These are phyloP conservation scores for Drosophila murphyi DNA, from an alignment of 1,140 invertebrate genomes.

Conservation along the genomic window DNA sequence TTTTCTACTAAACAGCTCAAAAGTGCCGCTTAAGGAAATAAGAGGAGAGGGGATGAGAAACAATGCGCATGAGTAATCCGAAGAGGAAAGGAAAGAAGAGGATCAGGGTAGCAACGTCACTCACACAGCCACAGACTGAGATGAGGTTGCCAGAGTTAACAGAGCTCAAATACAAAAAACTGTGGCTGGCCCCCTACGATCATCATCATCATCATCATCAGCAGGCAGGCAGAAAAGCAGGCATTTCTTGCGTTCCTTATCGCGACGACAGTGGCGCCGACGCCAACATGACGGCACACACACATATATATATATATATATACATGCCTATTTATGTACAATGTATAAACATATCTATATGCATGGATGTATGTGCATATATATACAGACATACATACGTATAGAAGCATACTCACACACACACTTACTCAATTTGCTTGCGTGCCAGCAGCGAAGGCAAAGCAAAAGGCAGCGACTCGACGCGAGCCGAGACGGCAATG, in stretches of 20 bases:
- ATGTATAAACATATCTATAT: background rate
- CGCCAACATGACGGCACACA: slow-evolving; percentile 74
- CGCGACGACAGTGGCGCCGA: slow-evolving; percentile 73
- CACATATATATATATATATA: slow-evolving; percentile 17
- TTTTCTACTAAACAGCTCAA: slow-evolving; percentile 24
- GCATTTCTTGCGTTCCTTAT: slow-evolving; percentile 81
- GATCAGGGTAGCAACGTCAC: slow-evolving; percentile 43
- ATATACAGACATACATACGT: slow-evolving; percentile 16
- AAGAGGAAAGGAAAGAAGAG: background rate
- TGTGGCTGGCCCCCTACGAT: slow-evolving; percentile 65
- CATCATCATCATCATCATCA: slow-evolving; percentile 63
- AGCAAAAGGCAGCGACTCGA: slow-evolving; percentile 42
- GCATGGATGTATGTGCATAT: slow-evolving; percentile 10
- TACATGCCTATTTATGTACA: slow-evolving; percentile 6
- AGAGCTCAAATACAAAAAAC: slow-evolving; percentile 50
- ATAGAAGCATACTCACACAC: slow-evolving; percentile 20
- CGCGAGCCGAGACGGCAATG: slow-evolving; percentile 59
- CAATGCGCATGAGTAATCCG: slow-evolving; percentile 43
- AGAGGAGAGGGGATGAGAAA: background rate
- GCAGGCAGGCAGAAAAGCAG: slow-evolving; percentile 44
- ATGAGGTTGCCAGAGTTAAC: slow-evolving; percentile 67
- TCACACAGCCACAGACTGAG: background rate
- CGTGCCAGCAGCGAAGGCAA: slow-evolving; percentile 58
- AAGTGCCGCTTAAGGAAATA: slow-evolving; percentile 14
- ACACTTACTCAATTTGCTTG: slow-evolving; percentile 65